Percentiles rank a stretch among this genome's conserved stretches.
phyloP scores from a whole-genome alignment of 1,140 invertebrate species.

The Habropoda laboriosa region DNA sequence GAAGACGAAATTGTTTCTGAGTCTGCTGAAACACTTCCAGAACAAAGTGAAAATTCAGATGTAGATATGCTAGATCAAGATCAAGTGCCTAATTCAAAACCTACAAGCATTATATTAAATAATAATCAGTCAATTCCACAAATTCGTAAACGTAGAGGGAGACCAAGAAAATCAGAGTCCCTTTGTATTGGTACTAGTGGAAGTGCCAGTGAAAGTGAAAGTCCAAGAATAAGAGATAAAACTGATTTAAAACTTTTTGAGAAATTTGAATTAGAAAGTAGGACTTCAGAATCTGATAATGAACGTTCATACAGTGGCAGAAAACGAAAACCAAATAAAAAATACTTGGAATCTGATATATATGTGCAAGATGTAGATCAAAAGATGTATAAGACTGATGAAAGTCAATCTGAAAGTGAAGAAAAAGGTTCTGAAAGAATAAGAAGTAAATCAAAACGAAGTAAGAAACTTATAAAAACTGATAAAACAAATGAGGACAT shows the following conservation, averaged over 20 bases:
- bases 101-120: constrained; percentile 1
- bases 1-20: constrained; percentile 68
- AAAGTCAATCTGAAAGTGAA: constrained; percentile 75
- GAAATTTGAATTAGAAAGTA: constrained; percentile 59
- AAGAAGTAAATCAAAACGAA: constrained; percentile 57
- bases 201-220: constrained; percentile 39
- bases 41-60: constrained; percentile 68
- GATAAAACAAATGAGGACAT: constrained; percentile 29
- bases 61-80: constrained; percentile 48
- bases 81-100: constrained; percentile 16
- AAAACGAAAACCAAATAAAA: constrained; percentile 74
- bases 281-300: constrained; percentile 71
- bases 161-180: constrained; percentile 58
- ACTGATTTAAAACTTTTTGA: constrained; percentile 46
- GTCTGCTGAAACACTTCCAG: constrained; percentile 60
- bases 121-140: constrained; percentile 4
- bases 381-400: constrained; percentile 69
- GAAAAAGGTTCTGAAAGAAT: constrained; percentile 58
- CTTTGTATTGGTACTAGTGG: background rate
- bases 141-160: constrained; percentile 65
- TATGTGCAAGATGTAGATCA: constrained; percentile 70
- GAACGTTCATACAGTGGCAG: constrained; percentile 72
- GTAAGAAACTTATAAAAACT: constrained; percentile 55
- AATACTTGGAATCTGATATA: constrained; percentile 69
- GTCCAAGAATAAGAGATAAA: constrained; percentile 25